Evolutionary conservation across 2,113 vertebrate genomes (phyloP).

Genomic region (Eurypyga helias): DNA sequence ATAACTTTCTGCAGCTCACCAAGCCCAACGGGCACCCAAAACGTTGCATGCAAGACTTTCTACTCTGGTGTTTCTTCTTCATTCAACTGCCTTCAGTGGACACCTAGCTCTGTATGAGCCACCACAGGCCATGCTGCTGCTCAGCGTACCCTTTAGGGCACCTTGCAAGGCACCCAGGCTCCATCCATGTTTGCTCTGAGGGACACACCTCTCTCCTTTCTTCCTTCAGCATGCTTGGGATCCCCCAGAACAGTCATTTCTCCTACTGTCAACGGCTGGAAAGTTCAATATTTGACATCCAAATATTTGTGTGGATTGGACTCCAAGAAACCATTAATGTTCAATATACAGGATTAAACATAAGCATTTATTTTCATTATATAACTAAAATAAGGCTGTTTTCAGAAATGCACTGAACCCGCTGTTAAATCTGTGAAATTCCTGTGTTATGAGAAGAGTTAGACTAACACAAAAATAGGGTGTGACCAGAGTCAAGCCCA

Average conservation of each 20-base stretch:
- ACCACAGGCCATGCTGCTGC: fast-evolving
- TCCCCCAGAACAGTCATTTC: background rate
- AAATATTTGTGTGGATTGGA: background rate
- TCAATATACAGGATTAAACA: background rate
- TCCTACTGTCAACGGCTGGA: background rate
- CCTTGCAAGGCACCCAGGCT: fast-evolving
- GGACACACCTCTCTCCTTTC: background rate
- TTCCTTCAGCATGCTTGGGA: background rate
- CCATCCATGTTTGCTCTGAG: fast-evolving
- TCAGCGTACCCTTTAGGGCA: fast-evolving
- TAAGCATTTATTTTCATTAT: background rate
- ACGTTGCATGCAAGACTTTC: background rate
- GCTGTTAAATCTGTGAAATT: background rate
- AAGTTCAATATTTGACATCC: conserved; percentile 5
- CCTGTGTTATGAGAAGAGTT: background rate
- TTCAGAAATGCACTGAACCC: background rate
- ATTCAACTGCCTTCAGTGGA: background rate
- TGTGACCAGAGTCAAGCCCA: background rate
- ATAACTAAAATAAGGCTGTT: background rate
- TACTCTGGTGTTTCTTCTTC: background rate
- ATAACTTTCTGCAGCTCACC: background rate
- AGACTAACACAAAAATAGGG: background rate
- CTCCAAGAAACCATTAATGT: background rate
- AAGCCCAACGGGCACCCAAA: background rate
- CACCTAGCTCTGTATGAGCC: background rate